These are phyloP conservation scores for Microtus oregoni DNA, from an alignment of 2,113 vertebrate genomes.

Conservation along the genomic window DNA sequence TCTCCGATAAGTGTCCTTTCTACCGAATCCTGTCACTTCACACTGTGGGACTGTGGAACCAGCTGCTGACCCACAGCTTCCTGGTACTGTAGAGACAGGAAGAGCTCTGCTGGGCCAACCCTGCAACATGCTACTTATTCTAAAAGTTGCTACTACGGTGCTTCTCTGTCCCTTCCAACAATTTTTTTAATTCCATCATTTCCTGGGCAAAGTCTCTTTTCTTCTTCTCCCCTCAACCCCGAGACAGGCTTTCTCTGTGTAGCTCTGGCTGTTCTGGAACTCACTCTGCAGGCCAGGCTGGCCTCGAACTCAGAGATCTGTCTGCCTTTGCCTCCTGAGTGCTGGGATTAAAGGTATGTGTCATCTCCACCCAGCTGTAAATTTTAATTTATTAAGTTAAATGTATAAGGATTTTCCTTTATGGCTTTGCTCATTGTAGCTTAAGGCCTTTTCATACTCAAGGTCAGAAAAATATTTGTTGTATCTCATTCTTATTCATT, in stretches of 20 bases:
- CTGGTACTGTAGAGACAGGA: background rate
- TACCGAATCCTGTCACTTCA: too few species aligned
- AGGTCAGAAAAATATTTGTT: background rate
- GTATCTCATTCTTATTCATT: background rate
- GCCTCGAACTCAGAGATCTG: background rate
- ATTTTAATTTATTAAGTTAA: slow-evolving; percentile 2
- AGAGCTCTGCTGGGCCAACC: background rate
- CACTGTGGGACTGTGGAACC: background rate
- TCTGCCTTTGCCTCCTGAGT: background rate
- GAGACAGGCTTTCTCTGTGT: background rate
- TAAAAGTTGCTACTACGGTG: background rate
- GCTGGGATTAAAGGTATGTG: background rate
- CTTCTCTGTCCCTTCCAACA: background rate
- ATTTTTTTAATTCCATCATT: background rate
- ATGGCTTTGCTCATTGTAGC: background rate
- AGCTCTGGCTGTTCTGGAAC: background rate
- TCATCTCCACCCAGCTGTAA: background rate
- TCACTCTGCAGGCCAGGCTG: background rate
- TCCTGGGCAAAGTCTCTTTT: background rate
- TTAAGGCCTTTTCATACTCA: background rate
- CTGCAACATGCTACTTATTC: background rate
- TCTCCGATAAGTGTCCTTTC: background rate
- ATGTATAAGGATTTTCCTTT: background rate
- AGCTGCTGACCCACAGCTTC: background rate
- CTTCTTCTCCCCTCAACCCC: background rate